phyloP scores from a whole-genome alignment of 2,888 invertebrate species.

The Lingula anatina region DNA sequence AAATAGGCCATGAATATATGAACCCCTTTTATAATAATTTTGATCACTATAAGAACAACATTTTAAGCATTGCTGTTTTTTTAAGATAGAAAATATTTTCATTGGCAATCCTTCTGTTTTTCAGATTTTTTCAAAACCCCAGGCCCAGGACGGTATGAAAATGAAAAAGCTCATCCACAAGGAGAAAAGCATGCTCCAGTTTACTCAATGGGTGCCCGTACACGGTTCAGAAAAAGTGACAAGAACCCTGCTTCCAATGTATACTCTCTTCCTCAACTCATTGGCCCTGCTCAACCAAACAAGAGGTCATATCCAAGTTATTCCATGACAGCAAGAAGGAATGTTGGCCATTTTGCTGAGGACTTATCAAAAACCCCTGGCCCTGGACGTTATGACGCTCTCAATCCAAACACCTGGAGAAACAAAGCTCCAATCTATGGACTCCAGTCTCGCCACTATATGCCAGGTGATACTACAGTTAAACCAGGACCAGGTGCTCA shows the following conservation, averaged over 20 bases:
- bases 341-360: slow-evolving; percentile 9
- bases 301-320: slow-evolving; percentile 7
- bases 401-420: slow-evolving; percentile 58
- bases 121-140: slow-evolving; percentile 27
- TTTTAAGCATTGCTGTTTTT: no score
- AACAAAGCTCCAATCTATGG: slow-evolving; percentile 71
- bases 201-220: slow-evolving; percentile 25
- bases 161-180: slow-evolving; percentile 32
- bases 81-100: no score
- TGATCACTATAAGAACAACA: no score
- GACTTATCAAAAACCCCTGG: slow-evolving; percentile 54
- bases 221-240: slow-evolving; percentile 19
- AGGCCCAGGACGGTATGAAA: slow-evolving; percentile 23
- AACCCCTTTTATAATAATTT: no score
- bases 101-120: background rate
- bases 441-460: slow-evolving; percentile 70
- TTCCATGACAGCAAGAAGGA: slow-evolving; percentile 9
- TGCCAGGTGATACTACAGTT: slow-evolving; percentile 68
- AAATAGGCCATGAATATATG: no score
- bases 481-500: slow-evolving; percentile 86
- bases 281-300: slow-evolving; percentile 8
- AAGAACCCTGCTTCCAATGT: slow-evolving; percentile 17
- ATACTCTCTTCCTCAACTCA: slow-evolving; percentile 9
- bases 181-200: slow-evolving; percentile 28
- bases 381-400: slow-evolving; percentile 69